A percentile compares a stretch with the other conserved stretches of the same genome.
Conservation (phyloP, 2,113 vertebrate species). For the Bettongia penicillata region DNA sequence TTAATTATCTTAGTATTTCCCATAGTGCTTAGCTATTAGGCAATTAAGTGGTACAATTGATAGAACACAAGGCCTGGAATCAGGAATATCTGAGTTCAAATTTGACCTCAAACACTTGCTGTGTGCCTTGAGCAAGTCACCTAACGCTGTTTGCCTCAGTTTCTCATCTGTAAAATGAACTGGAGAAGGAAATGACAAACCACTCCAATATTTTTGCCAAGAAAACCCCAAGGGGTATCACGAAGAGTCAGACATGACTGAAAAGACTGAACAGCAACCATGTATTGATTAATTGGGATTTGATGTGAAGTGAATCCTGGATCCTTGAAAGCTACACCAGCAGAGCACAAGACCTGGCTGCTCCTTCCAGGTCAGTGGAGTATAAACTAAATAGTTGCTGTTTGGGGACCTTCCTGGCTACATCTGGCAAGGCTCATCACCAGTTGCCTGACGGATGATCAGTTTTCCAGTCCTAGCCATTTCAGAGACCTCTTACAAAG, state of each 20-base stretch:
- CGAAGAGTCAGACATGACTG: neutral
- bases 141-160: neutral
- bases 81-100: neutral
- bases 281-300: neutral
- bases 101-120: neutral
- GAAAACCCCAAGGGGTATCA: neutral
- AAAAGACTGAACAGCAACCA: neutral
- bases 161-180: neutral
- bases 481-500: neutral
- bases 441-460: neutral
- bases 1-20: neutral
- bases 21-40: neutral
- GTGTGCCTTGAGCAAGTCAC: neutral
- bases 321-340: neutral
- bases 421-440: neutral
- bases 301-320: neutral
- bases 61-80: neutral
- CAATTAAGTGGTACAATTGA: no score
- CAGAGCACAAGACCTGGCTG: neutral
- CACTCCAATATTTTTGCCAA: neutral
- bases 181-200: neutral
- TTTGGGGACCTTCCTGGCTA: neutral
- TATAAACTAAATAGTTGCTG: neutral
- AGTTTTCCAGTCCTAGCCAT: neutral
- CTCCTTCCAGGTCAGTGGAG: neutral